Base-by-base conservation (phyloP, 2,113 vertebrate genomes). In the Polypterus bichir region DNA sequence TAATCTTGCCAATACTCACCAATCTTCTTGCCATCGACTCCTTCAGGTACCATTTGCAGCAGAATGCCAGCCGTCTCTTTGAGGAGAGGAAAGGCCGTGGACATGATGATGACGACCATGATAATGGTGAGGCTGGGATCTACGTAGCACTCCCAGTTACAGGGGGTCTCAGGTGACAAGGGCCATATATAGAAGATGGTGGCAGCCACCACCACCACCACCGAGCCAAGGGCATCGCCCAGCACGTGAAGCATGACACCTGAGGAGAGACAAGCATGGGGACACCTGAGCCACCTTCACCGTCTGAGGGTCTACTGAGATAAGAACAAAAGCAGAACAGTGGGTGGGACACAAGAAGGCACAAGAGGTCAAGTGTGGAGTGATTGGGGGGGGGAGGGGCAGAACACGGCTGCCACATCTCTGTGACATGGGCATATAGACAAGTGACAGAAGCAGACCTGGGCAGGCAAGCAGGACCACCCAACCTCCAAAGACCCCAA, bases 91-190 rank as follows among this genome's bases (percentile, higher is more conserved):
- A 83, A 83, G 5, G 87, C 87, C 1, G 89, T 87, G 1, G 81
- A 80, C 70, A 91, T 56, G 67, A 91, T 89, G 65, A 92, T 91
- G 71, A 80, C 7, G 62, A 92, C 86, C 90, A 91, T 90, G 64
- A 85, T 0, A 46, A 92, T 51, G 0, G 91, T 90, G 63, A 92
- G 76, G 72, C 85, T 84, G 48, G 90, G 91, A 70, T 92, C 91
- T 1, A 92, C 83, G 66, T 92, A 92, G 68, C 91, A 92, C 72
- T 92, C 76, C 90, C 90, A 92, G 57, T 91, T 91, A 67, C 91
- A 92, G 0, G 74, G 59, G 3, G 65, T 62, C 3, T 66, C 10
- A 0, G 0, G 0, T 0, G 8, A 45, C 78, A 91, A 69, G 4
- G 91, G 91, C 66, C 9, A n/a, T 86, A 83, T 76, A 88, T 87